Conservation (phyloP, 1,140 invertebrate genomes). For the Caenorhabditis briggsae region DNA sequence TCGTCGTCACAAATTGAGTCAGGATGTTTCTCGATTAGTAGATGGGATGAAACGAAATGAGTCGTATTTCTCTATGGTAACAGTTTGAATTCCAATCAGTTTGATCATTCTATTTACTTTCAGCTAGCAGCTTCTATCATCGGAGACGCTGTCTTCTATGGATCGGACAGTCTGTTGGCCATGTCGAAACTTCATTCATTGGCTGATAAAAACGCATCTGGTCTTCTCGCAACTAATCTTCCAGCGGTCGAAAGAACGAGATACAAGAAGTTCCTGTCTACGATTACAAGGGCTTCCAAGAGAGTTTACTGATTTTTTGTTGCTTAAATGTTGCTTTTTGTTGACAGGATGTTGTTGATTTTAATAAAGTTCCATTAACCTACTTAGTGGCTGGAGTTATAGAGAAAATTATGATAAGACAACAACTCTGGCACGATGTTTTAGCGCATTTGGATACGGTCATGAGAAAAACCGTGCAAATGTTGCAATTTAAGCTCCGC, state of each 20-base stretch:
- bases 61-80: slow-evolving; percentile 34
- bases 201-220: slow-evolving; percentile 42
- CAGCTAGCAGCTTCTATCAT: slow-evolving; percentile 36
- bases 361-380: no score
- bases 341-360: background rate
- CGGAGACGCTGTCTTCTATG: slow-evolving; percentile 28
- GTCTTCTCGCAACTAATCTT: slow-evolving; percentile 28
- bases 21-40: slow-evolving; percentile 1
- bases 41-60: slow-evolving; percentile 42
- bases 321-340: no score
- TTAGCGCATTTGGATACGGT: no score
- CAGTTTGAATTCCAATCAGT: no score
- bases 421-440: no score
- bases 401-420: no score
- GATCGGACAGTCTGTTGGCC: slow-evolving; percentile 27
- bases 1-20: slow-evolving; percentile 39
- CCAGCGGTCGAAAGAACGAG: slow-evolving; percentile 36
- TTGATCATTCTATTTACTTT: background rate
- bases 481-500: no score
- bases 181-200: slow-evolving; percentile 41
- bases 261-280: slow-evolving; percentile 39
- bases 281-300: slow-evolving; percentile 38
- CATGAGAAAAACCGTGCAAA: no score
- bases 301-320: slow-evolving; percentile 17
- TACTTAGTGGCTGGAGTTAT: no score